Base-by-base conservation (phyloP, 1,140 invertebrate genomes). In the Macrobrachium nipponense region DNA sequence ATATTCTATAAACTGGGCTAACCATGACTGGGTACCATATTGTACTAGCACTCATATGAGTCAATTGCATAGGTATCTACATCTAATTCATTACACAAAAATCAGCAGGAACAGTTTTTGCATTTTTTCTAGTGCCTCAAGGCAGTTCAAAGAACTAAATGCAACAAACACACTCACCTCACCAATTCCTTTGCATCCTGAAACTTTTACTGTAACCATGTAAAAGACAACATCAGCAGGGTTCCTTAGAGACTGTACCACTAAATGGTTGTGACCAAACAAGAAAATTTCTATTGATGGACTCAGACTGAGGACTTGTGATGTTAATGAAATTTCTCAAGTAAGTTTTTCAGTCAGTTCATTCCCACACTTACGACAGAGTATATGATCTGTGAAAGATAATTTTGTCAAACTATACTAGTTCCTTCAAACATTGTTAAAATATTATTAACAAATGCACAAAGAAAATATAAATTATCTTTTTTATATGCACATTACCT, bases 291-390 rank as follows among this genome's bases (percentile, higher is more conserved):
- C 64, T 64, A 12, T 85, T 62, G 2, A 64, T 70, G n/a, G 82
- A 77, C 64, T 85, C 82, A 15, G 82, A 85, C 62, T 72, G 44
- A n/a, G 73, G 82, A 62, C 82, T 85, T 10, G 75, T 78, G 51
- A 85, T 60, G 27, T 85, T 85, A 3, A 85, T 76, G 72, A 85
- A 85, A 73, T 85, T n/a, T 85, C n/a, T 79, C 82, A 12, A 15
- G 62, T 8, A 64, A 20, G 27, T 85, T 85, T n/a, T 20, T 85
- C 82, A 12, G 82, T 85, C 62, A 85, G 60, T 77, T 85, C 82
- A 11, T 61, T 62, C 44, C 82, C 82, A 85, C 82, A 85, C 18
- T 77, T 78, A 43, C 82, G 82, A 43, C 82, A 85, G 27, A 85
- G 66, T 27, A 85, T 59, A 51, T 85, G 82, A 36, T 85, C 75